Conservation (phyloP, 23 tunicate species). For the Ascidia mentula region DNA sequence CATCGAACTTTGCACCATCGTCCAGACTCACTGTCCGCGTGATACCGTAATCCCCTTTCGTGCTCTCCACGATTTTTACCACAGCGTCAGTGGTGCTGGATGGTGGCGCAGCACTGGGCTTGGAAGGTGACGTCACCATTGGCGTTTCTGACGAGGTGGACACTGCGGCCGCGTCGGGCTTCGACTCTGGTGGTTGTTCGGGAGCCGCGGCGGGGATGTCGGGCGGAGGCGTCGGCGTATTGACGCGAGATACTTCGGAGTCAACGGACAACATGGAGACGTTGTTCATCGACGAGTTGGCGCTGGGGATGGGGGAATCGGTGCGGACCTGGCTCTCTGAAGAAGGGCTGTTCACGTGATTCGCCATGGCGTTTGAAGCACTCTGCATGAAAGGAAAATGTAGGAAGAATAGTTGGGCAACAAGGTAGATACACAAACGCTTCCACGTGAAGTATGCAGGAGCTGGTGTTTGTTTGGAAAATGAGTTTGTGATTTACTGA, state of each 20-base stretch:
- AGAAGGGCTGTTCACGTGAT: constrained; percentile 37
- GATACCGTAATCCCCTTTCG: constrained; percentile 40
- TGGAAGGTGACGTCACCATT: constrained; percentile 77
- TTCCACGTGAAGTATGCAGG: background rate
- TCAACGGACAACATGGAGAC: constrained; percentile 58
- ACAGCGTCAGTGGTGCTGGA: background rate
- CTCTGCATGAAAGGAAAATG: constrained; percentile 17
- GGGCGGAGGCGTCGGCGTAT: constrained; percentile 53
- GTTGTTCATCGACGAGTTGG: constrained; percentile 51
- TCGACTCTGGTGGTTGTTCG: background rate
- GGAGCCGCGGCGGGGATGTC: constrained; percentile 11
- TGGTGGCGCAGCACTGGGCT: constrained; percentile 7
- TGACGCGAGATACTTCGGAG: constrained; percentile 34
- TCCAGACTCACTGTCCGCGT: constrained; percentile 35
- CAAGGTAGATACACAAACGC: background rate
- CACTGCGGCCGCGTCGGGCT: background rate
- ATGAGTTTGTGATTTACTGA: no score
- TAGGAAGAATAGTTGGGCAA: background rate
- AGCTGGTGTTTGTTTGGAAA: no score
- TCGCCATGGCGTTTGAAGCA: constrained; percentile 31
- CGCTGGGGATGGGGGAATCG: constrained; percentile 39
- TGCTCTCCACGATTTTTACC: background rate
- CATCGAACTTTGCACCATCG: constrained; percentile 15
- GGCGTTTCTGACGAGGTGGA: constrained; percentile 35
- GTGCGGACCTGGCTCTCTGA: constrained; percentile 18